phyloP scores from a whole-genome alignment of 2,888 invertebrate species.

The Phortica magna region DNA sequence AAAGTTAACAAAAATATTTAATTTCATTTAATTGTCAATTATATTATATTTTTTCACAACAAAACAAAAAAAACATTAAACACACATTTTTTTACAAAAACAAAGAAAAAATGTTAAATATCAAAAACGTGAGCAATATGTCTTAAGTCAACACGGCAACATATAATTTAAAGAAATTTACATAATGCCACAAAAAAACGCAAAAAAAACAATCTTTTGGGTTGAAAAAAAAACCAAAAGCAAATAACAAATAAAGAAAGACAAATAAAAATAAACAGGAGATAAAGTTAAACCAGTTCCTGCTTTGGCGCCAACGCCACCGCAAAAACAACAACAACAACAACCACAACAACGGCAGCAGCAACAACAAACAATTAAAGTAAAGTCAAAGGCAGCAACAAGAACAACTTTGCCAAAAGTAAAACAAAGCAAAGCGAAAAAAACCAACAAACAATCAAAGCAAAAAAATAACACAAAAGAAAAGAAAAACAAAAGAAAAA shows the following conservation, averaged over 20 bases:
- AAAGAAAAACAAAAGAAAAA: conserved; percentile 44
- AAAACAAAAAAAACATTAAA: neutral
- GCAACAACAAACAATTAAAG: conserved; percentile 48
- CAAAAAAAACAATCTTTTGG: too few relatives aligned
- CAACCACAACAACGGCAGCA: conserved; percentile 27
- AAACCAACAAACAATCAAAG: neutral
- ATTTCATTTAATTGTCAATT: too few relatives aligned
- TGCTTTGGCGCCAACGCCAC: too few relatives aligned
- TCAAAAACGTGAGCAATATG: conserved; percentile 51
- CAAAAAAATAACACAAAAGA: neutral
- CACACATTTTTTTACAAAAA: neutral
- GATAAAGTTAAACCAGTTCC: too few relatives aligned
- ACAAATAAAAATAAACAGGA: too few relatives aligned
- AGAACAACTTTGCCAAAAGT: conserved; percentile 39
- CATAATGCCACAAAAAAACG: neutral
- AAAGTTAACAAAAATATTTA: too few relatives aligned
- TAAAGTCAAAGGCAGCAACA: conserved; percentile 35
- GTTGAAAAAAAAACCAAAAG: too few relatives aligned
- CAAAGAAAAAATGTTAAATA: conserved; percentile 20
- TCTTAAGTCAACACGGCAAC: neutral
- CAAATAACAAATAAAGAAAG: too few relatives aligned
- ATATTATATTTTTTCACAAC: too few relatives aligned
- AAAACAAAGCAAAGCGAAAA: conserved; percentile 42
- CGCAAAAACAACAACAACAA: neutral
- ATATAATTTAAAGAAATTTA: neutral